Base-by-base conservation (phyloP, 2,888 invertebrate species). In the Cephalotes varians region DNA sequence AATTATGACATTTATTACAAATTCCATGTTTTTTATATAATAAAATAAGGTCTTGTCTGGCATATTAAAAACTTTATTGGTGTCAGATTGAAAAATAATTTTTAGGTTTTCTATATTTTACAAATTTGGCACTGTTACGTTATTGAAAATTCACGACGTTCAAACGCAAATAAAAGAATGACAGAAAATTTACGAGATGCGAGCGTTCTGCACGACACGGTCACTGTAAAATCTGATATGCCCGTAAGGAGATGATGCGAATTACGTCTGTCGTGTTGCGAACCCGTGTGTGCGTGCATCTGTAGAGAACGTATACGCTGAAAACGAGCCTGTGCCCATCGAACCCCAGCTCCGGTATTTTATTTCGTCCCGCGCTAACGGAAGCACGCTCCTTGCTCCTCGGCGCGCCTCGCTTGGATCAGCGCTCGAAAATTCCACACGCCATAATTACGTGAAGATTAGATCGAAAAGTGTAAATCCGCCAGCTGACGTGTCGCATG, bases 291-390 rank as follows among this genome's bases (percentile, higher is more conserved):
- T 56, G 76, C 18, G 44, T 56, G 28, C 25, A 37, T 56, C 56
- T 69, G 18, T 69, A 25, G 69, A 12, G 34, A 56, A 40, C n/a
- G 18, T 21, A 56, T 72, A 77, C 49, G 77, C 71, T 81, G 88
- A 85, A 85, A 89, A 85, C 83, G 54, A 84, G 85, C 51, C 74
- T 85, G 89, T 91, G 92, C 91, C 92, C 92, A 93, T 91, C 93
- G 92, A 92, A 92, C 90, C 92, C 86, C 81, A 93, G 91, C 92
- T 93, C 93, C 93, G 93, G 92, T 92, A 91, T 91, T 93, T 93
- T 92, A 92, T 92, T 92, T 92, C 88, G 89, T 91, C 89, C 87
- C 90, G 82, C 90, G 83, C 85, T 86, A 86, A 87, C 92, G 93
- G 93, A 93, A 93, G 91, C 87, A 93, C 91, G 93, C 89, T 91